Percentiles rank a stretch among this genome's conserved stretches.
These are phyloP conservation scores for Stegana nigrithorax DNA, from an alignment of 2,888 invertebrate genomes.

Conservation along the genomic window DNA sequence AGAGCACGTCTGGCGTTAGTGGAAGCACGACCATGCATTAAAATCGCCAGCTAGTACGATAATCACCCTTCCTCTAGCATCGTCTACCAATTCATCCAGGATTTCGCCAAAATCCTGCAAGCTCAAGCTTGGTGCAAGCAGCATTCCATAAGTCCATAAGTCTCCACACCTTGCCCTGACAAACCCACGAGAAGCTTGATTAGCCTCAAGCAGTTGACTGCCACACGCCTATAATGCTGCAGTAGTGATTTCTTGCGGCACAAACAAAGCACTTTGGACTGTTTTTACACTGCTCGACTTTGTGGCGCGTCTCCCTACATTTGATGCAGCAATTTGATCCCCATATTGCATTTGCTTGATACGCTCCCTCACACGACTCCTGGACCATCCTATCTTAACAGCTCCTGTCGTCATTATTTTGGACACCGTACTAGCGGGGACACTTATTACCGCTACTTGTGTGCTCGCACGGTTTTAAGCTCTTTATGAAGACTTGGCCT, in stretches of 20 bases:
- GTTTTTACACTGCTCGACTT: background rate
- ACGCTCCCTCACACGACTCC: background rate
- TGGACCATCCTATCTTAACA: background rate
- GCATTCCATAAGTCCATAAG: constrained; percentile 14
- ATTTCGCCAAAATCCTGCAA: background rate
- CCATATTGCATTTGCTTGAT: background rate
- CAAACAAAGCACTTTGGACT: background rate
- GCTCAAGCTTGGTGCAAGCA: constrained; percentile 7
- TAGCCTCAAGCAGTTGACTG: background rate
- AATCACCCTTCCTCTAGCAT: background rate
- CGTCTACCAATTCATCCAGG: background rate
- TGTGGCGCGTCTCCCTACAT: background rate
- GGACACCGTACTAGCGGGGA: too few relatives aligned
- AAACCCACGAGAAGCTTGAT: too few relatives aligned
- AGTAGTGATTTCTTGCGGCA: too few relatives aligned
- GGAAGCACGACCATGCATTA: constrained; percentile 11
- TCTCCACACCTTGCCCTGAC: background rate
- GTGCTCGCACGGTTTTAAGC: too few relatives aligned
- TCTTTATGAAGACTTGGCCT: too few relatives aligned
- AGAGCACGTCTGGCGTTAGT: background rate
- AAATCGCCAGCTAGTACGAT: constrained; percentile 18
- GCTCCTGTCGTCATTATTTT: too few relatives aligned
- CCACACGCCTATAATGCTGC: background rate
- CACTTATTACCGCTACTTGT: too few relatives aligned
- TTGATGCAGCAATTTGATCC: background rate